Base-by-base conservation (phyloP, 2,113 vertebrate species). In the Climacteris rufus region DNA sequence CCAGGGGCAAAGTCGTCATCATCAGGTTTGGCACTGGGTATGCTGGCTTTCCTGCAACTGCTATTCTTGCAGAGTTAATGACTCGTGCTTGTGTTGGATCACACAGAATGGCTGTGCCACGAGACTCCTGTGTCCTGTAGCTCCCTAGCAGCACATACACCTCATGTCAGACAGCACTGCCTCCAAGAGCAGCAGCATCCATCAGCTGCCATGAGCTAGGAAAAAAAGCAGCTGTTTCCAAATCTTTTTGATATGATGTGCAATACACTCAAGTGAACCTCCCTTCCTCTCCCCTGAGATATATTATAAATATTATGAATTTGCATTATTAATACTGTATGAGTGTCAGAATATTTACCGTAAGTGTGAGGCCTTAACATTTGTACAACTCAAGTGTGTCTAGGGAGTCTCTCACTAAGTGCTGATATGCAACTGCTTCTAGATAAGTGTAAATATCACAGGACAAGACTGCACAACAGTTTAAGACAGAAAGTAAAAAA, bases 261-360 rank as follows among this genome's bases (percentile, higher is more conserved):
- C 81, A 92, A 92, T 93, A 81, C 44, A 88, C 75, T 93, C 79
- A 71, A 83, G 60, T 0, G 0, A 92, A 75, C 52, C 56, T 83
- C 92, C 90, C 39, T 90, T 78, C 30, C 60, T 83, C 75, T 96
- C 96, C 87, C 90, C 80, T 71, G 93, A 88, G 94, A 95, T 56
- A 71, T 68, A 88, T 95, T 86, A 95, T 92, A 95, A 97, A 95
- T 96, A 95, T 93, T 94, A 93, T 92, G 96, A 93, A 93, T 96
- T 88, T 96, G 94, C 93, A 88, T 94, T 96, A 97, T 96, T 97
- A 96, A 96, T 96, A 94, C 82, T 93, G 95, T 80, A 96, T 95
- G 95, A 96, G 92, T 56, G 92, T 56, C 93, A 77, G 91, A 95
- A 93, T 96, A 96, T 95, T 95, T 95, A 93, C 87, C 88, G 24